These are phyloP conservation scores for Plagodis dolabraria DNA, from an alignment of 2,888 invertebrate species.

Conservation along the genomic window DNA sequence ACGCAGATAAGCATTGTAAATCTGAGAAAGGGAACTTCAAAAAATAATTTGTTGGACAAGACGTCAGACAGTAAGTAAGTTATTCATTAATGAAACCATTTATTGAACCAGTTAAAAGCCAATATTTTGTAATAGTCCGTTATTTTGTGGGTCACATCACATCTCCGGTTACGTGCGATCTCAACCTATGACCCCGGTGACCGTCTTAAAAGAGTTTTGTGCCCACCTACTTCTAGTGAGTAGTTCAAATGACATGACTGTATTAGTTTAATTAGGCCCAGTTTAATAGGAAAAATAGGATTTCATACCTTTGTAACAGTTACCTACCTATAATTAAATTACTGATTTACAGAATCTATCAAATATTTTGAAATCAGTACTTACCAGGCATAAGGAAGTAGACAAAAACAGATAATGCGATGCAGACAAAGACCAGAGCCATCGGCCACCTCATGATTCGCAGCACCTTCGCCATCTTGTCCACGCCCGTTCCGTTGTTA, in stretches of 20 bases:
- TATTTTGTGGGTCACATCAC: constrained; percentile 27
- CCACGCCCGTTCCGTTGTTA: constrained; percentile 47
- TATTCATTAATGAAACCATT: too few species aligned
- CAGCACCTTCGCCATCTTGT: constrained; percentile 59
- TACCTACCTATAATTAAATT: too few species aligned
- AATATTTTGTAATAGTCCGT: constrained; percentile 27
- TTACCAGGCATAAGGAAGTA: constrained; percentile 82
- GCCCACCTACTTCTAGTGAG: constrained; percentile 19
- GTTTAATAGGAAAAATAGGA: too few species aligned
- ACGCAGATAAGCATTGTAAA: constrained; percentile 2
- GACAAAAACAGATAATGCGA: constrained; percentile 76
- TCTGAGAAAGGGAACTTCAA: constrained; percentile 10
- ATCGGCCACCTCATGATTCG: constrained; percentile 78
- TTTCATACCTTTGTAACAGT: too few species aligned
- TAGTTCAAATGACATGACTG: constrained; percentile 5
- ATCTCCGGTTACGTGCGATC: constrained; percentile 23
- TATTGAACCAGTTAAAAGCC: constrained; percentile 24
- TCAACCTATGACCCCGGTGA: constrained; percentile 27
- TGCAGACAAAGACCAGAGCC: constrained; percentile 72
- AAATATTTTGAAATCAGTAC: constrained; percentile 15
- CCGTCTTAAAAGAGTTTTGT: constrained; percentile 17
- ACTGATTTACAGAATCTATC: too few species aligned
- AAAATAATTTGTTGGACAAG: constrained; percentile 13
- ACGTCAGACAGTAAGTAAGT: too few species aligned
- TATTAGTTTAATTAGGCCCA: neutral